Evolutionary conservation across 2,797 vertebrate species (phyloP).

Genomic region (Pogoniulus pusillus): DNA sequence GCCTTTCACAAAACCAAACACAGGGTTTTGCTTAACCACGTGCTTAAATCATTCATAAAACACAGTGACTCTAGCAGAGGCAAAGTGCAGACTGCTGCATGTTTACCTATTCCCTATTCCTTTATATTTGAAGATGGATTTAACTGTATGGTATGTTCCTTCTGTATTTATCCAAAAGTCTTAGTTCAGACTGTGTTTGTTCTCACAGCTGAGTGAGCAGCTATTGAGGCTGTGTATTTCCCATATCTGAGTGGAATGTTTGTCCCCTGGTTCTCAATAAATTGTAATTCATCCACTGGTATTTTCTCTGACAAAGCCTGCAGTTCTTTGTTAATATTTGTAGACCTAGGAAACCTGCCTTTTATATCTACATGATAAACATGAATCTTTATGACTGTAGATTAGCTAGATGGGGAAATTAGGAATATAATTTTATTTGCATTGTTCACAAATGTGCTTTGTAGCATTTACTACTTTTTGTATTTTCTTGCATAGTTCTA

Average conservation of each 20-base stretch:
- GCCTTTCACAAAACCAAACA: not conserved
- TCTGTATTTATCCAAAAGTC: not conserved
- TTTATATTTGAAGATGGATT: not conserved
- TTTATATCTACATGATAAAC: not conserved
- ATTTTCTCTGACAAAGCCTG: not conserved
- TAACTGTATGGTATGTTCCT: not conserved
- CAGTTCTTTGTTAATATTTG: not conserved
- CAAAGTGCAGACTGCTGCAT: not conserved
- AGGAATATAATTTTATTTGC: not conserved
- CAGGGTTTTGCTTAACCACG: accelerated
- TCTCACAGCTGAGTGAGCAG: slow-evolving; percentile 36
- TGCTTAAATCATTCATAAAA: not conserved
- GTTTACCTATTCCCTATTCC: not conserved
- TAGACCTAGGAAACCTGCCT: not conserved
- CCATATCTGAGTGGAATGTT: not conserved
- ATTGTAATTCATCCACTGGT: slow-evolving; percentile 27
- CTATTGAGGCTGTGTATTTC: slow-evolving; percentile 54
- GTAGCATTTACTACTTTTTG: not conserved
- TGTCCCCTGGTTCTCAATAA: slow-evolving; percentile 22
- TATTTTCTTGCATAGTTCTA: not conserved
- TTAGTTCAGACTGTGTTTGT: slow-evolving; percentile 40
- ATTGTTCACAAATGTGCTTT: not conserved
- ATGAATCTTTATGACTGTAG: not conserved
- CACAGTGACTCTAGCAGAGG: not conserved
- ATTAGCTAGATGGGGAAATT: not conserved